A percentile compares a stretch with the other conserved stretches of the same genome.
Evolutionary conservation across 2,797 vertebrate species (phyloP).

Genomic region (Microhierax caerulescens): DNA sequence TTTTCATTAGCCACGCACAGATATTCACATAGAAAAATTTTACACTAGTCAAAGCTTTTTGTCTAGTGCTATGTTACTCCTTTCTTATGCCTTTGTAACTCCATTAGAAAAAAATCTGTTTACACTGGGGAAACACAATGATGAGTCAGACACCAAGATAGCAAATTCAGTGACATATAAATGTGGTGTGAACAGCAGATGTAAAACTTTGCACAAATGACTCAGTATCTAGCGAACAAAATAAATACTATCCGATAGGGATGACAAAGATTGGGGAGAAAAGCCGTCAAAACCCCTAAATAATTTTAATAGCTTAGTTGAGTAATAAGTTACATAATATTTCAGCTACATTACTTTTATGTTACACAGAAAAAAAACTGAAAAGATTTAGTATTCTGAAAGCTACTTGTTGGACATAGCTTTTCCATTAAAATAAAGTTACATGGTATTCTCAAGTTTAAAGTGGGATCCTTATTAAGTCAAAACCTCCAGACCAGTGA

Average conservation of each 20-base stretch:
- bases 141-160: not conserved
- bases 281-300: not conserved
- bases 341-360: slow-evolving; percentile 21
- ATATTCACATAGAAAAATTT: not conserved
- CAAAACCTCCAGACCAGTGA: not conserved
- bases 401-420: not conserved
- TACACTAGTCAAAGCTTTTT: not conserved
- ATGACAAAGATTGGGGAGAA: not conserved
- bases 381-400: slow-evolving; percentile 8
- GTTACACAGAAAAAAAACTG: not conserved
- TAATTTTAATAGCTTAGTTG: not conserved
- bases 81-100: not conserved
- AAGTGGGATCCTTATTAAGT: not conserved
- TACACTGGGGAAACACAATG: not conserved
- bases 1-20: not conserved
- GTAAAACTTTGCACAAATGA: slow-evolving; percentile 28
- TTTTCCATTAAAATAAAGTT: slow-evolving; percentile 9
- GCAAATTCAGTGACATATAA: slow-evolving; percentile 29
- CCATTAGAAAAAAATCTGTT: not conserved
- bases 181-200: slow-evolving; percentile 40
- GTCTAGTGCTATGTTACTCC: not conserved
- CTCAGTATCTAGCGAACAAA: slow-evolving; percentile 8
- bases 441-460: not conserved
- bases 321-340: not conserved
- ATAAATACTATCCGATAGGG: not conserved